Percentiles rank a stretch among this genome's conserved stretches.
Conservation (phyloP, 2,797 vertebrate species). For the Phataginus tricuspis region DNA sequence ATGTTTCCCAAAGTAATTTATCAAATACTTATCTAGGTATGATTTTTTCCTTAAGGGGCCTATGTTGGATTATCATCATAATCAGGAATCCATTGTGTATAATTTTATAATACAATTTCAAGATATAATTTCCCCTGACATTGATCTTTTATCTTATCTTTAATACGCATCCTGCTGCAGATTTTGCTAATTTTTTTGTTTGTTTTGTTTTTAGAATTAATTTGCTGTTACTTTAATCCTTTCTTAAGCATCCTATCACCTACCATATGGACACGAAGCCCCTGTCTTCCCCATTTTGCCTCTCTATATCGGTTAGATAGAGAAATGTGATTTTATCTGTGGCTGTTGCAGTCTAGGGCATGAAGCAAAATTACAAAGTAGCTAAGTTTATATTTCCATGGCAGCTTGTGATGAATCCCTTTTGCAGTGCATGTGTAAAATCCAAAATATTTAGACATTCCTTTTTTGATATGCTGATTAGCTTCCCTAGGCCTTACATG, state of each 20-base stretch:
- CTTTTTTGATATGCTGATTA: neutral
- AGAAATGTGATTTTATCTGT: neutral
- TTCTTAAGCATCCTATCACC: neutral
- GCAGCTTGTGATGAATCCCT: neutral
- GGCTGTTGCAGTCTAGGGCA: neutral
- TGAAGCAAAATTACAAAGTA: neutral
- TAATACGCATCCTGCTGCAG: neutral
- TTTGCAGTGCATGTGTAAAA: neutral
- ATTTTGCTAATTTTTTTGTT: neutral
- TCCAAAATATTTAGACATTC: neutral
- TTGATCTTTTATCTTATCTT: conserved; percentile 35
- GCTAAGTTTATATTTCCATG: conserved; percentile 24
- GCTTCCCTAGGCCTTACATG: neutral
- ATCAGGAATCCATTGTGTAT: neutral
- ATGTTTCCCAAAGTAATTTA: neutral
- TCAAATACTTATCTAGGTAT: neutral
- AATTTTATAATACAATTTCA: neutral
- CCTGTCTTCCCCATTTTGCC: neutral
- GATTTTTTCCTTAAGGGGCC: neutral
- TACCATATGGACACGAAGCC: neutral
- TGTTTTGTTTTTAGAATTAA: neutral
- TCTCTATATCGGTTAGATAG: neutral
- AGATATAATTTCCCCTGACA: neutral
- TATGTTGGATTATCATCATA: neutral
- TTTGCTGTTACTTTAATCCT: conserved; percentile 19